Conservation (phyloP, 2,888 invertebrate species). For the Spodoptera exigua region DNA sequence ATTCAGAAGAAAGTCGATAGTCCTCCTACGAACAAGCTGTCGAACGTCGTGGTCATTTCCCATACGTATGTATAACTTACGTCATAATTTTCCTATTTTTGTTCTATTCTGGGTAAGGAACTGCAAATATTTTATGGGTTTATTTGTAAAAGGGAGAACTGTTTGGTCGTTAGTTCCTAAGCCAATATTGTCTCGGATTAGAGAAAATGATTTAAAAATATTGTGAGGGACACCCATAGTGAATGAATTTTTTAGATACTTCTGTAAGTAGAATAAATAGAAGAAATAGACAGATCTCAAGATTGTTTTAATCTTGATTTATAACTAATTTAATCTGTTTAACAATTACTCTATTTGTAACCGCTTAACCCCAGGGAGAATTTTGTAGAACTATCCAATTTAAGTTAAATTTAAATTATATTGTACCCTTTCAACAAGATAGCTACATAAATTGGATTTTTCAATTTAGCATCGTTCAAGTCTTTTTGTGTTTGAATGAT, state of each 20-base stretch:
- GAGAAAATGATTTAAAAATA: too few species aligned
- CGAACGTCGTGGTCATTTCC: constrained; percentile 37
- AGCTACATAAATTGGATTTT: not conserved
- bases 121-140: not conserved
- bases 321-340: constrained; percentile 12
- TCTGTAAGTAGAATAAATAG: too few species aligned
- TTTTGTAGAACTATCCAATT: not conserved
- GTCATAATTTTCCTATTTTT: constrained; percentile 24
- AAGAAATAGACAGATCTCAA: too few species aligned
- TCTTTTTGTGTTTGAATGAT: not conserved
- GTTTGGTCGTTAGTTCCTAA: not conserved
- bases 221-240: too few species aligned
- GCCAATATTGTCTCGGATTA: not conserved
- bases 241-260: too few species aligned
- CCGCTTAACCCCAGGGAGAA: constrained; percentile 12
- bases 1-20: constrained; percentile 42
- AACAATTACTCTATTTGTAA: constrained; percentile 24
- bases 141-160: not conserved
- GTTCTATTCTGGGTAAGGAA: constrained; percentile 9
- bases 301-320: not conserved
- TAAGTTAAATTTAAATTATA: not conserved
- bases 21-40: constrained; percentile 12
- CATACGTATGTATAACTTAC: constrained; percentile 10
- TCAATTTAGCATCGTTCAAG: not conserved
- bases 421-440: not conserved